Evolutionary conservation across 2,888 invertebrate genomes (phyloP).

Genomic region (Malachius bipustulatus): DNA sequence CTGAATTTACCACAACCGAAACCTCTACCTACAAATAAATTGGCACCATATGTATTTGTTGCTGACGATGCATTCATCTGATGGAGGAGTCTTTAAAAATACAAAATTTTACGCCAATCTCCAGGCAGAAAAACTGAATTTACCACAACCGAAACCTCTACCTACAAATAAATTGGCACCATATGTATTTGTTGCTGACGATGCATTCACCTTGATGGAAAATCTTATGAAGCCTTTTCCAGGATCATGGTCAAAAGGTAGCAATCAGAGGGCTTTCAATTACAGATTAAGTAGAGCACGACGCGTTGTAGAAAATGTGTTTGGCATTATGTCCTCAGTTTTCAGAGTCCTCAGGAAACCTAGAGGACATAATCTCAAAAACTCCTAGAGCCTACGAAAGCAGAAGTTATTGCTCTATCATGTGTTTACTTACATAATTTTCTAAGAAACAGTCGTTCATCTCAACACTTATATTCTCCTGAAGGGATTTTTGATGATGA

Average conservation of each 20-base stretch:
- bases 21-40: too few relatives aligned
- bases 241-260: conserved; percentile 11
- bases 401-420: conserved; percentile 23
- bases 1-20: too few relatives aligned
- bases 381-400: conserved; percentile 20
- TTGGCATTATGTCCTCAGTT: conserved; percentile 18
- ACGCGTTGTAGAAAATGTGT: conserved; percentile 18
- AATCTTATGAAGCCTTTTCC: conserved; percentile 19
- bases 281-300: conserved; percentile 16
- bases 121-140: conserved; percentile 10
- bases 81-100: too few relatives aligned
- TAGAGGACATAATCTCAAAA: too few relatives aligned
- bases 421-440: conserved; percentile 26
- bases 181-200: too few relatives aligned
- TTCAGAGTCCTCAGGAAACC: conserved; percentile 24
- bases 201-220: conserved; percentile 13
- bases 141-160: too few relatives aligned
- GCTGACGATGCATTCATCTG: too few relatives aligned
- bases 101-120: too few relatives aligned
- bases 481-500: conserved; percentile 20
- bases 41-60: too few relatives aligned
- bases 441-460: conserved; percentile 20
- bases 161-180: too few relatives aligned
- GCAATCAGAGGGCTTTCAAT: conserved; percentile 17
- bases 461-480: conserved; percentile 20